Percentiles rank a stretch among this genome's conserved stretches.
Conservation (phyloP, 23 tunicate species). For the Halocynthia aurantium region DNA sequence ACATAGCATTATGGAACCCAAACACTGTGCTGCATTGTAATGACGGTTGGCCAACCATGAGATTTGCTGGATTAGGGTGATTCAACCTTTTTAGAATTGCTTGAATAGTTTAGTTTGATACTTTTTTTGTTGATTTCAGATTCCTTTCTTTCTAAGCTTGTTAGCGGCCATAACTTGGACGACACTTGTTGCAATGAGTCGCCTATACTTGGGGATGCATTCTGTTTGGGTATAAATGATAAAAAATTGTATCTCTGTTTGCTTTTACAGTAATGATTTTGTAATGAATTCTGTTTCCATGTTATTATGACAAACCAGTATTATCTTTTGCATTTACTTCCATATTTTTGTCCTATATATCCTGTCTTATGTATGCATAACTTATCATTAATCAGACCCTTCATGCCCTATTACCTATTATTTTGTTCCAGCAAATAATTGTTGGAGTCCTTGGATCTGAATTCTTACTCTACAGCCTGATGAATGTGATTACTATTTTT, state of each 20-base stretch:
- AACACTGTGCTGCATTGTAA: background rate
- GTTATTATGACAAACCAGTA: too few species aligned
- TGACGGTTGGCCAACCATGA: too few species aligned
- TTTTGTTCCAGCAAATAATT: constrained; percentile 32
- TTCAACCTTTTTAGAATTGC: background rate
- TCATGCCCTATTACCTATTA: background rate
- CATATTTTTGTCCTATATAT: background rate
- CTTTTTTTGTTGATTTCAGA: constrained; percentile 21
- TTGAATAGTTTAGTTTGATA: background rate
- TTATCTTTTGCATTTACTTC: too few species aligned
- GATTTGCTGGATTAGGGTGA: background rate
- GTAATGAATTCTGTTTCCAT: too few species aligned
- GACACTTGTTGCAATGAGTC: constrained; percentile 35
- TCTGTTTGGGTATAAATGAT: constrained; percentile 41
- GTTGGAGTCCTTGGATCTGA: constrained; percentile 42
- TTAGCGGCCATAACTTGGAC: constrained; percentile 41
- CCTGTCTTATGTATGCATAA: background rate
- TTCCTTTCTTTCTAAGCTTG: constrained; percentile 24
- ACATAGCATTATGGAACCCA: background rate
- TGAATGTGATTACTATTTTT: constrained; percentile 26
- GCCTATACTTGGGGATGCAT: constrained; percentile 93
- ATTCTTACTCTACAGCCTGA: background rate
- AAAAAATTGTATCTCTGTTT: background rate
- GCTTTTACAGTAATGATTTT: background rate
- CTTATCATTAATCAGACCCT: background rate